phyloP scores from a whole-genome alignment of 92 coral and sea anemone species.

The Actinernus sp. region DNA sequence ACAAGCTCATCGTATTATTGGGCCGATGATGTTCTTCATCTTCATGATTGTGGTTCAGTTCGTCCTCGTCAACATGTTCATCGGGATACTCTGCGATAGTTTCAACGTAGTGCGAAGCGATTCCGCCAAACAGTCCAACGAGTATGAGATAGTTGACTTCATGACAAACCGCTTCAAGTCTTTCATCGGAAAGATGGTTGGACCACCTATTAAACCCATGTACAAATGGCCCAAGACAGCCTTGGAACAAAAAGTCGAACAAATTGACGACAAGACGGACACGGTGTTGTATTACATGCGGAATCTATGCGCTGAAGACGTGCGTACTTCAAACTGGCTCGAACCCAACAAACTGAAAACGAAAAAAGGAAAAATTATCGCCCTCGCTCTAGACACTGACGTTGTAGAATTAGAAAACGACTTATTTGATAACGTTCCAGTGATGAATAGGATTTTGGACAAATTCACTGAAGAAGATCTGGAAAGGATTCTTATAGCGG shows the following conservation, averaged over 20 bases:
- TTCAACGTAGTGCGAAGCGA: constrained; percentile 78
- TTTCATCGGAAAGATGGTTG: constrained; percentile 63
- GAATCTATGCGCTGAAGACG: constrained; percentile 84
- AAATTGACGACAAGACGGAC: constrained; percentile 81
- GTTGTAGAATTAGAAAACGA: constrained; percentile 78
- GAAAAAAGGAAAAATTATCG: constrained; percentile 69
- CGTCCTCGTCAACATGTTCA: constrained; percentile 83
- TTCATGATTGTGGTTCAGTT: constrained; percentile 84
- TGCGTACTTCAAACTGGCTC: constrained; percentile 83
- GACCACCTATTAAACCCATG: constrained; percentile 81
- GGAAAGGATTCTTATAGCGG: constrained; percentile 35
- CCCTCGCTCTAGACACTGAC: constrained; percentile 64
- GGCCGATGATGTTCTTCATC: constrained; percentile 80
- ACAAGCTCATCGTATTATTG: constrained; percentile 62
- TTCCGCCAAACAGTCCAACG: constrained; percentile 82
- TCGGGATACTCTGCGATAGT: constrained; percentile 89
- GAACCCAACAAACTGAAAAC: constrained; percentile 53
- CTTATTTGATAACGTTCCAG: constrained; percentile 82
- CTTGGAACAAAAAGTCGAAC: constrained; percentile 72
- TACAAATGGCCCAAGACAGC: constrained; percentile 82
- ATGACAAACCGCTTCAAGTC: constrained; percentile 77
- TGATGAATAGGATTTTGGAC: constrained; percentile 59
- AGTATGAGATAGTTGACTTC: constrained; percentile 89
- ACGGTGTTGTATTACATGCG: constrained; percentile 79
- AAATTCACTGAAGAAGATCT: constrained; percentile 62